Conservation (phyloP, 2,113 vertebrate genomes). For the Scomber scombrus region DNA sequence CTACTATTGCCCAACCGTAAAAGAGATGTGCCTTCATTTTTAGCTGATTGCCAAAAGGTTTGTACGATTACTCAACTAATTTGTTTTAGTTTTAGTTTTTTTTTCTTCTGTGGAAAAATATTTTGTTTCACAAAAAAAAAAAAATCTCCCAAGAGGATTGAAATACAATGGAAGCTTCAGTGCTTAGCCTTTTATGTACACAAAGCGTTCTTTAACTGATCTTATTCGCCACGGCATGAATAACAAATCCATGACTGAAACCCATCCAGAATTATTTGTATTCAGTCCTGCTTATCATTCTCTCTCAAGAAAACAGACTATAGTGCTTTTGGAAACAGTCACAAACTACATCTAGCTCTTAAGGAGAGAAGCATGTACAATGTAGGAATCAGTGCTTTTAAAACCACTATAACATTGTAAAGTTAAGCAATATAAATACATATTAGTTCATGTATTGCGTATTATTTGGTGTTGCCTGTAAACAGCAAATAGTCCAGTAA, state of each 20-base stretch:
- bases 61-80: neutral
- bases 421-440: constrained; percentile 6
- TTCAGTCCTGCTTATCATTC: neutral
- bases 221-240: neutral
- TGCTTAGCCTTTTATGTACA: neutral
- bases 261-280: neutral
- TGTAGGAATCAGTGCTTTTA: neutral
- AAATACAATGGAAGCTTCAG: neutral
- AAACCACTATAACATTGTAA: neutral
- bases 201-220: neutral
- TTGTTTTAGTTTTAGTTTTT: too few species aligned
- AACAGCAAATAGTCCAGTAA: constrained; percentile 10
- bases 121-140: neutral
- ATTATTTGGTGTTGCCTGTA: constrained; percentile 3
- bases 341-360: neutral
- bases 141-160: neutral
- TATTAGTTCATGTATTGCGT: neutral
- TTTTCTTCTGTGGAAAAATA: neutral
- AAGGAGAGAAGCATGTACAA: neutral
- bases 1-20: neutral
- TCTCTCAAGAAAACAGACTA: neutral
- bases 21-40: neutral
- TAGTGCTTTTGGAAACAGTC: neutral
- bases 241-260: constrained; percentile 4
- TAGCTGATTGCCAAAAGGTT: neutral